Base-by-base conservation (phyloP, 92 coral and sea anemone genomes). In the Pocillopora meandrina region DNA sequence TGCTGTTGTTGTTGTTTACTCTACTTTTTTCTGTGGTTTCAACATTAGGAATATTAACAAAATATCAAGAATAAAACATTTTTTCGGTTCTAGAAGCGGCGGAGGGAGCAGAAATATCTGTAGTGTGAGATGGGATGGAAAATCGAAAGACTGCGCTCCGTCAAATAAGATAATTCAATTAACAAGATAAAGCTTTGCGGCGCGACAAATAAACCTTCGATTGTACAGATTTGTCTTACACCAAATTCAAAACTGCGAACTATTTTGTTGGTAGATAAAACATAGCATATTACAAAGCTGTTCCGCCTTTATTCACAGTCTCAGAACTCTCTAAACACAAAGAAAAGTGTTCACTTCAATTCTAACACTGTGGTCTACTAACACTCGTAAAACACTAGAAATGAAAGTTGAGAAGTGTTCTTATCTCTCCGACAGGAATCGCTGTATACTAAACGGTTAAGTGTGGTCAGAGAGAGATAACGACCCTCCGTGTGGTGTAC, bases 181-280 rank as follows among this genome's bases (percentile, higher is more conserved):
- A 80, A 66, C 65, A 55, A 31, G 84, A 80, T 67, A 18, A 67
- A 6, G 52, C 61, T 68, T 80, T 67, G 84, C 66, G 84, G 75
- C 16, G 84, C 73, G 65, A 80, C 84, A 55, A 67, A 68, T 11
- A 74, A n/a, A 26, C 5, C 21, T 67, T 67, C 15, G 36, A 66
- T 19, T 12, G 4, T 31, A 56, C 18, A 65, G 72, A 15, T 79
- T 66, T 64, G 60, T 31, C 73, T 65, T 65, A 10, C 66, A 1
- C 56, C 10, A 69, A 35, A 69, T 7, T 5, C 55, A 55, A 42
- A 70, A 42, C 74, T 33, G 74, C 74, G 18, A 42, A 42, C 52
- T 42, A 42, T 42, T 42, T 42, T 42, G 52, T 42, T 42, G 52
- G 52, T 42, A 42, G 52, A 42, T 3, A 7, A 42, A 42, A 42